These are phyloP conservation scores for Melanostigma gelatinosum DNA, from an alignment of 2,113 vertebrate genomes.

Conservation along the genomic window DNA sequence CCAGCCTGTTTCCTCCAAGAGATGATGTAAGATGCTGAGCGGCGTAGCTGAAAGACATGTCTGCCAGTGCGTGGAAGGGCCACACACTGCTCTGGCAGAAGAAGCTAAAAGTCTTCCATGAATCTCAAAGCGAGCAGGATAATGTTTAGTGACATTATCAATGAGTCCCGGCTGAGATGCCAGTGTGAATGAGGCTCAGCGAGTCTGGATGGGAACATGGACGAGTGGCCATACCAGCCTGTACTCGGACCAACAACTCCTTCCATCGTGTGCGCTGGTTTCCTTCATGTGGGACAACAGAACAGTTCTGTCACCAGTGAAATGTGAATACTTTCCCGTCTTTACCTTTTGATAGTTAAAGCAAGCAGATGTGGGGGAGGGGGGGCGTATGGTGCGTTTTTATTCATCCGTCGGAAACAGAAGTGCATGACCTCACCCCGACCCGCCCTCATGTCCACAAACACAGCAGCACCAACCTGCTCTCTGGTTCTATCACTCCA, in stretches of 20 bases:
- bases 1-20: neutral
- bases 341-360: slow-evolving; percentile 39
- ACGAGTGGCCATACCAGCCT: slow-evolving; percentile 40
- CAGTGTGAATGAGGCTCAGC: slow-evolving; percentile 38
- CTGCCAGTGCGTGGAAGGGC: neutral
- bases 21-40: neutral
- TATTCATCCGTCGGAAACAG: slow-evolving; percentile 11
- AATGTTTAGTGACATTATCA: neutral
- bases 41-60: neutral
- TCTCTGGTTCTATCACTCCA: slow-evolving; percentile 22
- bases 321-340: slow-evolving; percentile 60
- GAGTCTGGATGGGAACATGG: neutral
- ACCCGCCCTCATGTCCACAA: slow-evolving; percentile 61
- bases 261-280: slow-evolving; percentile 53
- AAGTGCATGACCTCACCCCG: slow-evolving; percentile 52
- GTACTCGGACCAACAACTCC: slow-evolving; percentile 51
- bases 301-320: slow-evolving; percentile 46
- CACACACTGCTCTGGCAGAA: neutral
- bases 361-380: neutral
- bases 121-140: neutral
- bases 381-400: neutral
- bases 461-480: slow-evolving; percentile 62
- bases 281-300: slow-evolving; percentile 18
- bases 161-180: slow-evolving; percentile 24
- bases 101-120: neutral